Percentiles rank a stretch among this genome's conserved stretches.
These are phyloP conservation scores for Tauraco hartlaubi DNA, from an alignment of 2,797 vertebrate genomes.

Conservation along the genomic window DNA sequence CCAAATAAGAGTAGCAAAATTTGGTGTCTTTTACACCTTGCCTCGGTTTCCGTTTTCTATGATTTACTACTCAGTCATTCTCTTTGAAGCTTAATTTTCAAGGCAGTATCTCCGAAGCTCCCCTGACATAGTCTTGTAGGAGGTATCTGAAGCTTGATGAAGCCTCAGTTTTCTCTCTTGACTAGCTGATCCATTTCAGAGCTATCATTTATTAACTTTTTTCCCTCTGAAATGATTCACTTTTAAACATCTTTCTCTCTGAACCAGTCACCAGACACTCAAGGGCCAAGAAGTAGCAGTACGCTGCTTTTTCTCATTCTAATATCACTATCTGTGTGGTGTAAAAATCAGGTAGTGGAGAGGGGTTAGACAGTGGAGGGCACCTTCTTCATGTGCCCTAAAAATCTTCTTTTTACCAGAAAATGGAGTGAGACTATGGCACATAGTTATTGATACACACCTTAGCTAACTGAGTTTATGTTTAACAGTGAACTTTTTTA, in stretches of 20 bases:
- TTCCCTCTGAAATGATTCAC: background rate
- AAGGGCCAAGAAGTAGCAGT: background rate
- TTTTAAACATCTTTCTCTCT: slow-evolving; percentile 6
- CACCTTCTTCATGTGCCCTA: background rate
- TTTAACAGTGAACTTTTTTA: background rate
- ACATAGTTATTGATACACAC: background rate
- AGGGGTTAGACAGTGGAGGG: background rate
- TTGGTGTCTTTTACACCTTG: background rate
- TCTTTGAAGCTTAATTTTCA: slow-evolving; percentile 3
- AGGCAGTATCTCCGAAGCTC: background rate
- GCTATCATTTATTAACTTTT: background rate
- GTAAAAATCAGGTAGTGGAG: background rate
- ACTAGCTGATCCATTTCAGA: background rate
- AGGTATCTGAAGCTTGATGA: background rate
- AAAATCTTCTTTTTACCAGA: background rate
- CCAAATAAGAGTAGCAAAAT: background rate
- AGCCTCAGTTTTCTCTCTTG: background rate
- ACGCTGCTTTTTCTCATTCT: background rate
- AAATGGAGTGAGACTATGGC: background rate
- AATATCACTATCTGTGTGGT: background rate
- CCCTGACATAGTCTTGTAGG: background rate
- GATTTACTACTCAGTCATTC: background rate
- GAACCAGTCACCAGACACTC: background rate
- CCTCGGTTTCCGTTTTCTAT: background rate
- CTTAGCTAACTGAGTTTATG: background rate